These are phyloP conservation scores for Microtus californicus DNA, from an alignment of 2,797 vertebrate species.

Conservation along the genomic window DNA sequence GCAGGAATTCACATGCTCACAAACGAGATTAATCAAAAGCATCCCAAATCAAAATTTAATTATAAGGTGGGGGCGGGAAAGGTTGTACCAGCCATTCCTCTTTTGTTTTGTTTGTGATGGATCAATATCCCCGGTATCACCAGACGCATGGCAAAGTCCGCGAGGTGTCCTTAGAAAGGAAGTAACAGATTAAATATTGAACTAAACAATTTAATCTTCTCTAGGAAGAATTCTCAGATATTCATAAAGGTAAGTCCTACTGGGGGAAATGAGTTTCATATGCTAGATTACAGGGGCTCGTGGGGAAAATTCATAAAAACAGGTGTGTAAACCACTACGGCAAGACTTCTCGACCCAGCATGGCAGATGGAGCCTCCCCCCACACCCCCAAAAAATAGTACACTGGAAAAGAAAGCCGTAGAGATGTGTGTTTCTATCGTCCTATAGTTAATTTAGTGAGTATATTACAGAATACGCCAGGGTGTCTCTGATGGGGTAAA, in stretches of 20 bases:
- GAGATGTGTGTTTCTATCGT: neutral
- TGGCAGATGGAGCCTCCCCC: constrained; percentile 65
- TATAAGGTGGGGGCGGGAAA: constrained; percentile 86
- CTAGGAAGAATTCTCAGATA: constrained; percentile 89
- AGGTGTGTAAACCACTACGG: constrained; percentile 83
- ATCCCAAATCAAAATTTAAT: constrained; percentile 91
- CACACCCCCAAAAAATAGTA: neutral
- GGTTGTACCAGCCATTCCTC: constrained; percentile 84
- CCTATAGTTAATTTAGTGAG: constrained; percentile 5
- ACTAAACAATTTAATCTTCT: constrained; percentile 90
- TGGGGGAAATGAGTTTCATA: constrained; percentile 83
- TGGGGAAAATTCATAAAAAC: constrained; percentile 86
- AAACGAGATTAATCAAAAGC: constrained; percentile 91
- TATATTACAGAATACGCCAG: neutral
- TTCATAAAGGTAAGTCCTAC: constrained; percentile 90
- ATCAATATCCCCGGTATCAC: constrained; percentile 88
- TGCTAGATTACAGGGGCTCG: constrained; percentile 78
- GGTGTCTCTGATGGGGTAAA: neutral
- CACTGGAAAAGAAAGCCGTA: constrained; percentile 24
- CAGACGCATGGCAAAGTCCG: constrained; percentile 88
- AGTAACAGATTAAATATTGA: constrained; percentile 92
- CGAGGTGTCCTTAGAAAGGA: constrained; percentile 89
- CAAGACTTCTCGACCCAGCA: constrained; percentile 84
- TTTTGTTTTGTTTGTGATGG: constrained; percentile 85
- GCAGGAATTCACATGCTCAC: constrained; percentile 87